These are phyloP conservation scores for Gonatopus flavifemur DNA, from an alignment of 1,140 invertebrate genomes.

Conservation along the genomic window DNA sequence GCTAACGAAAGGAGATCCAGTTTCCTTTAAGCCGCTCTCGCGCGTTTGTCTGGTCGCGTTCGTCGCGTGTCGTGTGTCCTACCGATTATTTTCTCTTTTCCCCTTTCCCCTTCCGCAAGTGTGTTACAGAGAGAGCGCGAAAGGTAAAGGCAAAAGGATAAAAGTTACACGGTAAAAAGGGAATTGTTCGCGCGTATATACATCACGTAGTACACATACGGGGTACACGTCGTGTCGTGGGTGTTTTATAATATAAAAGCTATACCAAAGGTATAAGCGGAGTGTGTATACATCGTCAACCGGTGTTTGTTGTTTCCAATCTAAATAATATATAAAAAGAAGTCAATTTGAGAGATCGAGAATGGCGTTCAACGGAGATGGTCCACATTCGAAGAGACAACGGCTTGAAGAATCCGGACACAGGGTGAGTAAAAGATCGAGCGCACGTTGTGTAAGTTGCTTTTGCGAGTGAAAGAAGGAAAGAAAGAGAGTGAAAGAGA, in stretches of 20 bases:
- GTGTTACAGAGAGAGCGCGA: not conserved
- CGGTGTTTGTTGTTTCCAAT: too few species aligned
- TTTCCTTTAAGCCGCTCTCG: constrained; percentile 48
- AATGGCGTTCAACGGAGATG: constrained; percentile 63
- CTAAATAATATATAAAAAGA: too few species aligned
- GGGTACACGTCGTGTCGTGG: not conserved
- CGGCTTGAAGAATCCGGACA: constrained; percentile 59
- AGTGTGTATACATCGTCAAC: too few species aligned
- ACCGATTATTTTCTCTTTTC: constrained; percentile 29
- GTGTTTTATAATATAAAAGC: too few species aligned
- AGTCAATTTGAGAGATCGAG: constrained; percentile 16
- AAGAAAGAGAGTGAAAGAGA: constrained; percentile 1
- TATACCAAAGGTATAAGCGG: too few species aligned
- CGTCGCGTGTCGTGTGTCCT: constrained; percentile 38
- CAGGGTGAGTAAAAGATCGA: constrained; percentile 51
- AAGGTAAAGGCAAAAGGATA: not conserved
- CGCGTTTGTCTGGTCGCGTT: constrained; percentile 40
- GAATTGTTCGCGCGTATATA: not conserved
- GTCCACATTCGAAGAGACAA: constrained; percentile 60
- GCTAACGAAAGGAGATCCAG: constrained; percentile 27
- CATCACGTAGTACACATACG: constrained; percentile 2
- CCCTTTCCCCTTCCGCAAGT: not conserved
- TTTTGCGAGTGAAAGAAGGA: not conserved
- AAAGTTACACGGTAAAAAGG: not conserved
- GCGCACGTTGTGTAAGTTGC: not conserved